Conservation (phyloP, 2,888 invertebrate genomes). For the Drosophila borborema region DNA sequence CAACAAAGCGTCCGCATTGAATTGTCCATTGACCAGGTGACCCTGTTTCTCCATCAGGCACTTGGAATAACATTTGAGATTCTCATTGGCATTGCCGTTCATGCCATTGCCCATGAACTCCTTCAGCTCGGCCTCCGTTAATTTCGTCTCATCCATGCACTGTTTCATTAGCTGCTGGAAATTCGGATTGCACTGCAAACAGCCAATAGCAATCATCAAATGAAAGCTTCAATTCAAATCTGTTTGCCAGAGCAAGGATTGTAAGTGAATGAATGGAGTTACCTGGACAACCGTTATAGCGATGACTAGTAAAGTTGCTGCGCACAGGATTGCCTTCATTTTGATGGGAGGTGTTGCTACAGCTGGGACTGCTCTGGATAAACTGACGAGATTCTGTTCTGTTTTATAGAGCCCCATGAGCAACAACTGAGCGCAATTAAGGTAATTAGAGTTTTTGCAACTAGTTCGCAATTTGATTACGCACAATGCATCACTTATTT, state of each 20-base stretch:
- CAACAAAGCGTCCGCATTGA: slow-evolving; percentile 61
- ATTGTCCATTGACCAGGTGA: slow-evolving; percentile 67
- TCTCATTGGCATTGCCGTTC: slow-evolving; percentile 55
- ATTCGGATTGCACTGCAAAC: slow-evolving; percentile 56
- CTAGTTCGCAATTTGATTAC: slow-evolving; percentile 61
- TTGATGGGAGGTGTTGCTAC: slow-evolving; percentile 12
- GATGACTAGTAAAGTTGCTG: slow-evolving; percentile 42
- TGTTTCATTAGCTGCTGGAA: slow-evolving; percentile 65
- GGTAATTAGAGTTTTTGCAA: slow-evolving; percentile 65
- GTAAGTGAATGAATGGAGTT: neutral
- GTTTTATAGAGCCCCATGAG: slow-evolving; percentile 48
- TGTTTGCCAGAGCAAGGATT: neutral
- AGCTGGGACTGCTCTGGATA: slow-evolving; percentile 36
- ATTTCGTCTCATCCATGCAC: slow-evolving; percentile 66
- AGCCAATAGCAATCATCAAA: neutral
- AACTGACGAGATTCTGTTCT: neutral
- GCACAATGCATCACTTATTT: slow-evolving; percentile 68
- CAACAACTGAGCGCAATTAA: slow-evolving; percentile 56
- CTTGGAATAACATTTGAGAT: slow-evolving; percentile 77
- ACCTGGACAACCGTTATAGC: slow-evolving; percentile 68
- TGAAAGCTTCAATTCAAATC: neutral
- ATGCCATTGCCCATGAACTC: slow-evolving; percentile 58
- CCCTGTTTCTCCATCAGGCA: slow-evolving; percentile 82
- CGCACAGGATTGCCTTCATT: slow-evolving; percentile 61
- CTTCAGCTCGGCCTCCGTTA: slow-evolving; percentile 63